A percentile compares a stretch with the other conserved stretches of the same genome.
Evolutionary conservation across 2,113 vertebrate genomes (phyloP).

Genomic region (Syngnathoides biaculeatus): DNA sequence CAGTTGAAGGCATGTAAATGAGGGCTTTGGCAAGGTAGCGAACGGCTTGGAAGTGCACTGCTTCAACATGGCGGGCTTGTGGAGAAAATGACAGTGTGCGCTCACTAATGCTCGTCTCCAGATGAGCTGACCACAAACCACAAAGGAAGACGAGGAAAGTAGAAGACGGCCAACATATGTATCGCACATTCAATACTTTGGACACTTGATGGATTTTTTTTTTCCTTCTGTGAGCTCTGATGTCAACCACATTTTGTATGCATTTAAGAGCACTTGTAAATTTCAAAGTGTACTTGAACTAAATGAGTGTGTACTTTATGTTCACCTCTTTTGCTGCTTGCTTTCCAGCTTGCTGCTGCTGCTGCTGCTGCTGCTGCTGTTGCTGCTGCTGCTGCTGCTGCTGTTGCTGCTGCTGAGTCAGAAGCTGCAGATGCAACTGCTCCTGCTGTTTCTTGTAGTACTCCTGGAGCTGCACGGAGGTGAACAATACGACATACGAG

Average conservation of each 20-base stretch:
- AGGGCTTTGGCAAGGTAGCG: constrained; percentile 53
- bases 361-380: constrained; percentile 70
- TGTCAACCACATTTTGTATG: constrained; percentile 44
- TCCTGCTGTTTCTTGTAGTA: constrained; percentile 99
- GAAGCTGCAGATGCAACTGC: constrained; percentile 94
- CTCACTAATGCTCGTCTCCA: constrained; percentile 38
- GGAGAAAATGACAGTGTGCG: constrained; percentile 45
- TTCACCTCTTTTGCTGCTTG: constrained; percentile 94
- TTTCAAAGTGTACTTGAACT: constrained; percentile 51
- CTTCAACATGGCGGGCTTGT: constrained; percentile 17
- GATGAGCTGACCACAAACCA: constrained; percentile 30
- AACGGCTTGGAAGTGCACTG: constrained; percentile 26
- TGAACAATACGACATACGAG: constrained; percentile 11
- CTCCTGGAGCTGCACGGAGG: constrained; percentile 85
- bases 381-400: constrained; percentile 84
- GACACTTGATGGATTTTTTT: constrained; percentile 6
- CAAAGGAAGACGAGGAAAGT: background rate
- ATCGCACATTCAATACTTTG: constrained; percentile 28
- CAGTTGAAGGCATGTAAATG: constrained; percentile 67
- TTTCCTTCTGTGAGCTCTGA: constrained; percentile 18
- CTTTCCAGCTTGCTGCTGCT: constrained; percentile 76
- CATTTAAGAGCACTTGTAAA: constrained; percentile 47
- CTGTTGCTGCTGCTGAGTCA: constrained; percentile 89
- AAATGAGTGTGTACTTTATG: constrained; percentile 42
- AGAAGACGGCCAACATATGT: background rate